Base-by-base conservation (phyloP, 2,888 invertebrate genomes). In the Eulithis testata region DNA sequence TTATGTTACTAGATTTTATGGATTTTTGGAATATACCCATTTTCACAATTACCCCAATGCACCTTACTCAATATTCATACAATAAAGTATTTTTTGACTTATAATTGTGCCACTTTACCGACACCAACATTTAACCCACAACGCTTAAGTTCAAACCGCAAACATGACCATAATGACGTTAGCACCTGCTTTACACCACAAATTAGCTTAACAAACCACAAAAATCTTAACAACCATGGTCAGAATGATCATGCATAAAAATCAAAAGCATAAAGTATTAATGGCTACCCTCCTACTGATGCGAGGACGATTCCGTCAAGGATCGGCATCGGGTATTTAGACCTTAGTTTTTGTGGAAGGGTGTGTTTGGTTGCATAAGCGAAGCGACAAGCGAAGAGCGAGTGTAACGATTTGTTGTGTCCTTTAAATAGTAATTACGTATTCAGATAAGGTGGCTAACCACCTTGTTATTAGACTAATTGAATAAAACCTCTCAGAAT, bases 171-270 rank as follows among this genome's bases (percentile, higher is more conserved):
- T 55, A 51, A 31, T 55, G 58, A 62, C 11, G 27, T 68, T 61
- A 51, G 64, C 69, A 71, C 69, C 67, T 73, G 73, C 67, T 67
- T 21, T 67, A 73, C 62, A 69, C 60, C 70, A 67, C 76, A 76
- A 80, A 80, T 80, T 79, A 76, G 73, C 67, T 68, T 73, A 77
- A 80, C 77, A 78, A 81, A 77, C 75, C 72, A 73, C 74, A 75
- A 78, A 74, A 73, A 71, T 72, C 66, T 73, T 73, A 73, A 76
- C 75, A 64, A 66, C 63, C 66, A 56, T 43, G 60, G 40, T 56
- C 54, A 40, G 69, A 78, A 82, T 82, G 79, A 81, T 76, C 75
- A 62, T 60, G 73, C 68, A 69, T 71, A 66, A 71, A 70, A 71
- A 52, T 66, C 53, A 63, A 63, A 70, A 63, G 63, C 69, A 70